phyloP scores from a whole-genome alignment of 2,797 vertebrate species.

The Phalloptychus januarius region DNA sequence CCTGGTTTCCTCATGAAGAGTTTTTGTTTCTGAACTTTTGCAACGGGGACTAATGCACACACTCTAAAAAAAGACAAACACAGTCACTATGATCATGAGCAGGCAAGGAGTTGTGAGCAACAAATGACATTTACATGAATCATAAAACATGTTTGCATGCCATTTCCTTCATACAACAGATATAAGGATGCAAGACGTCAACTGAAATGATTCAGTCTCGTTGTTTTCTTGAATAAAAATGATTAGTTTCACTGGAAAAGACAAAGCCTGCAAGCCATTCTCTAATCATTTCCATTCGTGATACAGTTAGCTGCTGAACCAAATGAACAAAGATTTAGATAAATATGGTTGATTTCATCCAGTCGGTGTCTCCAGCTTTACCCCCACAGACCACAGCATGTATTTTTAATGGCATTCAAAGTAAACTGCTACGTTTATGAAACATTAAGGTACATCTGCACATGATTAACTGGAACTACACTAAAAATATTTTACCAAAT shows the following conservation, averaged over 20 bases:
- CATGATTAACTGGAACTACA: neutral
- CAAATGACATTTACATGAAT: slow-evolving; percentile 12
- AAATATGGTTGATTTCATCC: neutral
- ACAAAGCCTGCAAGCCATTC: neutral
- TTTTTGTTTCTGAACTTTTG: slow-evolving; percentile 57
- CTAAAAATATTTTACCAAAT: neutral
- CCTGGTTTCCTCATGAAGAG: slow-evolving; percentile 55
- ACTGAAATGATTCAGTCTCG: neutral
- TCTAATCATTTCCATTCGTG: neutral
- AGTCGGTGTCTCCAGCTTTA: neutral
- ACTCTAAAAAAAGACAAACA: slow-evolving; percentile 73
- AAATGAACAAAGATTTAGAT: slow-evolving; percentile 16
- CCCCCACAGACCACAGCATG: neutral
- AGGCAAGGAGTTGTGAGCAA: slow-evolving; percentile 8
- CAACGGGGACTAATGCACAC: slow-evolving; percentile 57
- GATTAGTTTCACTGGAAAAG: neutral
- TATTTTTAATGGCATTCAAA: neutral
- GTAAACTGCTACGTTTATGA: neutral
- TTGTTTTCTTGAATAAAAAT: slow-evolving; percentile 10
- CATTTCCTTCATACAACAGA: slow-evolving; percentile 4
- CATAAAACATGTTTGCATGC: slow-evolving; percentile 22
- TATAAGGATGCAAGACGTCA: slow-evolving; percentile 8
- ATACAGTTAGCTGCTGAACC: slow-evolving; percentile 2
- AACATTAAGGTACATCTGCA: neutral
- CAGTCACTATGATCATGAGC: slow-evolving; percentile 37